phyloP scores from a whole-genome alignment of 2,113 vertebrate genomes.

The Gymnorhina tibicen region DNA sequence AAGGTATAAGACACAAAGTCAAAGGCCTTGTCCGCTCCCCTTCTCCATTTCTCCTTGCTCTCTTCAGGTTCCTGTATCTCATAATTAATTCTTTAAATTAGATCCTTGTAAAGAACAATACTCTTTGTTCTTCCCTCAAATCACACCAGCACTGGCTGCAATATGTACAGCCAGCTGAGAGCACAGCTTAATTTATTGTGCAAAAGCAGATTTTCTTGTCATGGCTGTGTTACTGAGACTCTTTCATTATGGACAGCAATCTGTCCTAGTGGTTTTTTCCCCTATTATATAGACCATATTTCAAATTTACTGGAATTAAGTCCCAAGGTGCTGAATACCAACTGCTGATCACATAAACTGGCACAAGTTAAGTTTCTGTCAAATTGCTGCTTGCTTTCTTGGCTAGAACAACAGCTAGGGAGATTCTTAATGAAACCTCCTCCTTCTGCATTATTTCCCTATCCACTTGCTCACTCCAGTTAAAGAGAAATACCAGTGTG shows the following conservation, averaged over 20 bases:
- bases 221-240: not conserved
- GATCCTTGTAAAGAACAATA: not conserved
- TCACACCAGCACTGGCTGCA: not conserved
- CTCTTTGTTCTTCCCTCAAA: not conserved
- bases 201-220: not conserved
- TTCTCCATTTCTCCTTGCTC: not conserved
- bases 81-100: not conserved
- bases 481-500: not conserved
- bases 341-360: not conserved
- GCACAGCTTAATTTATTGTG: not conserved
- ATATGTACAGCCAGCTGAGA: not conserved
- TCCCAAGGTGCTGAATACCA: not conserved
- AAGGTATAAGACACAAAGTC: not conserved
- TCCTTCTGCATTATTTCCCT: not conserved
- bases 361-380: not conserved
- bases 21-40: not conserved
- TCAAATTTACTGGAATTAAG: not conserved
- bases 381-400: not conserved
- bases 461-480: not conserved
- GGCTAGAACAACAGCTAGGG: not conserved
- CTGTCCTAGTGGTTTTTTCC: not conserved
- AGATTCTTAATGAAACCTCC: not conserved
- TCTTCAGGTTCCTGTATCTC: not conserved
- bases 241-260: not conserved
- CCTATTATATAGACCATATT: not conserved